These are phyloP conservation scores for Apodemia zela DNA, from an alignment of 2,888 invertebrate species.

Conservation along the genomic window DNA sequence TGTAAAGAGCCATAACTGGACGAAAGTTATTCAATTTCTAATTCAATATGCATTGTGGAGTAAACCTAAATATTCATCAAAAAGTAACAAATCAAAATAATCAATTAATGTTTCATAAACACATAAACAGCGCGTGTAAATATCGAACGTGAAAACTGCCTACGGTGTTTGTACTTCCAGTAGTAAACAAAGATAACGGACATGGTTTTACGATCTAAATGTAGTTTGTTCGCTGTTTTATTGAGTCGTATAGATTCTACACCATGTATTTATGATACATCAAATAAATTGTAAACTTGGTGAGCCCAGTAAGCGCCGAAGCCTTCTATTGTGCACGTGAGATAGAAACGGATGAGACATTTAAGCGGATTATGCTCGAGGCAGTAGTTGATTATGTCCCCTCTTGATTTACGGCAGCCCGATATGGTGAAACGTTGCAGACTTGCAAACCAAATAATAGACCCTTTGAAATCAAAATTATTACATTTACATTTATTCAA, in stretches of 20 bases:
- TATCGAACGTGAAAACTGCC: slow-evolving; percentile 32
- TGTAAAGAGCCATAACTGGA: too few relatives aligned
- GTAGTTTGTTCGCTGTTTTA: slow-evolving; percentile 52
- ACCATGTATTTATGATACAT: slow-evolving; percentile 44
- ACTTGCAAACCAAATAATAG: slow-evolving; percentile 61
- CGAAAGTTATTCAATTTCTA: too few relatives aligned
- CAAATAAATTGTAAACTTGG: slow-evolving; percentile 40
- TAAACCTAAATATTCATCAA: slow-evolving; percentile 32
- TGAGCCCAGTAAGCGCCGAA: slow-evolving; percentile 44
- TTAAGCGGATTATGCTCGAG: slow-evolving; percentile 68
- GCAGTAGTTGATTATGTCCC: slow-evolving; percentile 69
- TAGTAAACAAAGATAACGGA: slow-evolving; percentile 53
- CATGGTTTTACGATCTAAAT: slow-evolving; percentile 50
- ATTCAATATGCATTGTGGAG: too few relatives aligned
- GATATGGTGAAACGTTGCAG: slow-evolving; percentile 53
- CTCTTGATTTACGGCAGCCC: slow-evolving; percentile 75
- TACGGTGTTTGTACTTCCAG: slow-evolving; percentile 42
- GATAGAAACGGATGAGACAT: slow-evolving; percentile 66
- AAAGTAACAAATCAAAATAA: slow-evolving; percentile 34
- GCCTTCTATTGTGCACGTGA: slow-evolving; percentile 62
- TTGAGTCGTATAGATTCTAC: slow-evolving; percentile 45
- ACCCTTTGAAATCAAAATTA: slow-evolving; percentile 49
- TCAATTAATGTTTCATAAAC: slow-evolving; percentile 24
- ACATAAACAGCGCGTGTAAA: slow-evolving; percentile 28
- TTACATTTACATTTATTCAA: neutral